Evolutionary conservation across 1,140 invertebrate species (phyloP), one percentile per base, ranked within the genome.

Genomic region (Centruroides sculpturatus): DNA sequence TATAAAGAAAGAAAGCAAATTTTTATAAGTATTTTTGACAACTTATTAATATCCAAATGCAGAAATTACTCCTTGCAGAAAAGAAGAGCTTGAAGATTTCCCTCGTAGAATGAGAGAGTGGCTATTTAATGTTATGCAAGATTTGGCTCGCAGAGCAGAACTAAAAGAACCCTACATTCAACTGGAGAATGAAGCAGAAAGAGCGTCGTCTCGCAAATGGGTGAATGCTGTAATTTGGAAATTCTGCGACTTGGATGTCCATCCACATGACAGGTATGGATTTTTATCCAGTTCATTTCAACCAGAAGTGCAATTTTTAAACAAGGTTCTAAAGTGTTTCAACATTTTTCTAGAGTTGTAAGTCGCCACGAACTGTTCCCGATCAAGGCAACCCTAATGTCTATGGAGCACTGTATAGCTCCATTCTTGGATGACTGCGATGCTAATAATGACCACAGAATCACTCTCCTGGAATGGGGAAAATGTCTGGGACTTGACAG

Each of bases 111-210:
- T 96, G 92, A 82, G 90, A 51, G 92, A 96, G 69, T 96, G 92
- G 92, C 81, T 96, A 7, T 96, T 93, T 79, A 92, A 93, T 78
- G 87, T 95, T 57, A 92, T 94, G 90, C 82, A 89, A 61, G 92
- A 95, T 76, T 77, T 95, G 72, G 92, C 92, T 56, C 89, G 93
- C 71, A 80, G 90, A 66, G 79, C 87, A 69, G 90, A 93, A 74
- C 76, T 95, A 4, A 82, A 85, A n/a, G 80, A 84, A 6, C 81
- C 92, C 70, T 93, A 87, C 70, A 77, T 88, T 70, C 79, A 84
- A 73, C 84, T 94, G 84, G 86, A 94, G 76, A 78, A 83, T 55
- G 88, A 92, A 75, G 89, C 90, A 23, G 90, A 94, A 76, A 72
- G 69, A 61, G 67, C 64, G 70, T 79, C 86, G 66, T 86, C 85